Evolutionary conservation across 2,797 vertebrate species (phyloP).

Genomic region (Myioborus melanocephalus): DNA sequence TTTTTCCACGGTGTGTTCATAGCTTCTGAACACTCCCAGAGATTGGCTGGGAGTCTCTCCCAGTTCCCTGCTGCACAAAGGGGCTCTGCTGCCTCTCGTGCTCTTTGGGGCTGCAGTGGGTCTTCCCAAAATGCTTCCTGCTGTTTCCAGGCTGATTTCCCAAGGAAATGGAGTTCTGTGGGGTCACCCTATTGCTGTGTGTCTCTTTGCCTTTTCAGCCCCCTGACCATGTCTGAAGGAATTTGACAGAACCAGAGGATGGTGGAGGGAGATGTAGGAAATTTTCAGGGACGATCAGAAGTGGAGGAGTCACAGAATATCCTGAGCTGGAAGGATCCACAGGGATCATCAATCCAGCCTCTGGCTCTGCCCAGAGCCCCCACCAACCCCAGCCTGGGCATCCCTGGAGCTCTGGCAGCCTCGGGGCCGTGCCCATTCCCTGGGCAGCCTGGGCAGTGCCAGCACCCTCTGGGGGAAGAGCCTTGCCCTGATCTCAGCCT

Average conservation of each 20-base stretch:
- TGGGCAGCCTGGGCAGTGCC: not conserved
- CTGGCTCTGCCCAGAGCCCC: not conserved
- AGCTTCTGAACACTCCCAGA: not conserved
- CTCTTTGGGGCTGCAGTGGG: not conserved
- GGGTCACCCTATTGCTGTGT: not conserved
- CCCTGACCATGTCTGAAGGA: not conserved
- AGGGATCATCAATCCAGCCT: fast-evolving
- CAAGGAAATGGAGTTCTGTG: not conserved
- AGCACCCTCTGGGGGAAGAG: not conserved
- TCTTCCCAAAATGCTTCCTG: not conserved
- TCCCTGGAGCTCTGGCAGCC: not conserved
- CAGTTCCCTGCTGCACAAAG: fast-evolving
- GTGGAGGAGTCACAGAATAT: not conserved
- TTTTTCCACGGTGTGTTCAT: not conserved
- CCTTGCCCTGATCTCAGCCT: not conserved
- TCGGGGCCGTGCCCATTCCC: not conserved
- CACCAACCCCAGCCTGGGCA: fast-evolving
- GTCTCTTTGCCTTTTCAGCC: not conserved
- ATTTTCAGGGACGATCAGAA: not conserved
- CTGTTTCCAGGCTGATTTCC: not conserved
- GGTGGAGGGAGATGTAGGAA: not conserved
- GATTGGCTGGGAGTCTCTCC: not conserved
- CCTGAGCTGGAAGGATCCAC: not conserved
- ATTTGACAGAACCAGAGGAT: not conserved
- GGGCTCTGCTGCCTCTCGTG: not conserved